phyloP scores from a whole-genome alignment of 2,113 vertebrate genomes.

The Gobio gobio region DNA sequence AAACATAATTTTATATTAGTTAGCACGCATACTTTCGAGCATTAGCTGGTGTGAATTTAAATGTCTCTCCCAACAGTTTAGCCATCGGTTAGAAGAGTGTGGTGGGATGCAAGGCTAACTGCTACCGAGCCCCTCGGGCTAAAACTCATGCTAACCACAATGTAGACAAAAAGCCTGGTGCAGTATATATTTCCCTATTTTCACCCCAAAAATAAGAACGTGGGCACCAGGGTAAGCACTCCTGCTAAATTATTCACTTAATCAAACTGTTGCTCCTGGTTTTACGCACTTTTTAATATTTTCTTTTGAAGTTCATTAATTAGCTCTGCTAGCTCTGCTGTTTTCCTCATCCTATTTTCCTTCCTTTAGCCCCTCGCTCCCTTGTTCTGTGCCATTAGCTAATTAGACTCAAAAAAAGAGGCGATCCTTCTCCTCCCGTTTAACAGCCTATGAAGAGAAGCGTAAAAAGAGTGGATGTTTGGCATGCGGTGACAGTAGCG shows the following conservation, averaged over 20 bases:
- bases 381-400: constrained; percentile 39
- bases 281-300: constrained; percentile 78
- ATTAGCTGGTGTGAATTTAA: constrained; percentile 2
- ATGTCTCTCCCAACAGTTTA: constrained; percentile 3
- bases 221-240: constrained; percentile 71
- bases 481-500: constrained; percentile 1
- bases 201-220: constrained; percentile 65
- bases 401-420: constrained; percentile 52
- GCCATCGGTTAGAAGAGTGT: not conserved
- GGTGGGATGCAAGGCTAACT: not conserved
- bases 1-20: constrained; percentile 17
- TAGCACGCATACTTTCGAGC: constrained; percentile 34
- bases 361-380: constrained; percentile 53
- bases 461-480: constrained; percentile 4
- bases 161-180: not conserved
- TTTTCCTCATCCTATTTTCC: constrained; percentile 60
- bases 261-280: constrained; percentile 79
- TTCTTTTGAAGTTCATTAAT: constrained; percentile 83
- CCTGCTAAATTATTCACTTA: constrained; percentile 78
- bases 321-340: constrained; percentile 75
- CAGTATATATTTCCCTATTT: not conserved
- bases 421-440: constrained; percentile 23
- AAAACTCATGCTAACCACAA: constrained; percentile 27
- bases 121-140: not conserved
- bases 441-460: constrained; percentile 1